These are phyloP conservation scores for Colletes collaris DNA, from an alignment of 2,888 invertebrate species.

Conservation along the genomic window DNA sequence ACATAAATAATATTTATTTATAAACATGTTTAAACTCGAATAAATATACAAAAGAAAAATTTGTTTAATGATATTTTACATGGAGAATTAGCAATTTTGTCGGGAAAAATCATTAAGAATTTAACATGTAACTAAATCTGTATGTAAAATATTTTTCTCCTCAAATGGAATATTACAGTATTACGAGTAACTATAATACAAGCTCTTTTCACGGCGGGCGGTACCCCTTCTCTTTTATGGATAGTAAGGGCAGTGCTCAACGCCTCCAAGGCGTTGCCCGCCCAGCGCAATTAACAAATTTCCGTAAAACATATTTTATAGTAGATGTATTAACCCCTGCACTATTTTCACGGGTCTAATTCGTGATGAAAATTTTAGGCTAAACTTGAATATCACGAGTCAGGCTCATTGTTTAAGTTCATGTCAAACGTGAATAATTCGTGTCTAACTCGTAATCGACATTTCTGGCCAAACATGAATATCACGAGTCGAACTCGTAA, in stretches of 20 bases:
- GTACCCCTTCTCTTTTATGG: slow-evolving; percentile 10
- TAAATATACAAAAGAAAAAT: neutral
- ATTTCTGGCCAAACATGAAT: no score
- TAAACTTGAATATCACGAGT: no score
- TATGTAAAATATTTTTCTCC: neutral
- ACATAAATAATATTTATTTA: slow-evolving; percentile 4
- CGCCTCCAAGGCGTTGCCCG: slow-evolving; percentile 15
- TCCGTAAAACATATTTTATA: no score
- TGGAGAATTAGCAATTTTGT: neutral
- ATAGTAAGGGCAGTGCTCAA: slow-evolving; percentile 17
- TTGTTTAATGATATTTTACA: neutral
- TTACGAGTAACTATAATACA: slow-evolving; percentile 1
- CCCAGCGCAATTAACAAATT: neutral
- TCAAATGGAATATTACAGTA: slow-evolving; percentile 2
- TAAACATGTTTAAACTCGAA: neutral
- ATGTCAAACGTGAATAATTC: no score
- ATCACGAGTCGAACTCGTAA: no score
- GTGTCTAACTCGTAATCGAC: no score
- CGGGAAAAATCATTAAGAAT: neutral
- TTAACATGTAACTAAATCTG: neutral
- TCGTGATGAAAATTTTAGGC: no score
- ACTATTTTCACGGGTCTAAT: no score
- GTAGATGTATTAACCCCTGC: no score
- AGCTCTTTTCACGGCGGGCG: slow-evolving; percentile 9
- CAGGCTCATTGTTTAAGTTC: no score